A percentile compares a stretch with the other conserved stretches of the same genome.
These are phyloP conservation scores for Phrynosoma platyrhinos DNA, from an alignment of 2,113 vertebrate species.

Conservation along the genomic window DNA sequence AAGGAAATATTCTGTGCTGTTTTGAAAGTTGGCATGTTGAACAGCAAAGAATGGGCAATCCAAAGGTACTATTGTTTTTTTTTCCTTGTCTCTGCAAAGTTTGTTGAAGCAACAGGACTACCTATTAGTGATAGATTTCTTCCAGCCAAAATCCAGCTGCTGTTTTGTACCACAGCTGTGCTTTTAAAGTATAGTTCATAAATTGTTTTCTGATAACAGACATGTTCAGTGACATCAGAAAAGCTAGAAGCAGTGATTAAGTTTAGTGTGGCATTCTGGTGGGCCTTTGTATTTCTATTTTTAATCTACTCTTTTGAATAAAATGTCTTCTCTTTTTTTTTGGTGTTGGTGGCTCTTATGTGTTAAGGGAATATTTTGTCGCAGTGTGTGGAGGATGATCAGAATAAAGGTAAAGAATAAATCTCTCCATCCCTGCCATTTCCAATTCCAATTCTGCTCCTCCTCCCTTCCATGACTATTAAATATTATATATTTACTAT, in stretches of 20 bases:
- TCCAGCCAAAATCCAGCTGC: neutral
- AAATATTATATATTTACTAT: too few species aligned
- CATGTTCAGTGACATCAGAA: neutral
- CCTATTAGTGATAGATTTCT: neutral
- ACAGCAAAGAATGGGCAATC: neutral
- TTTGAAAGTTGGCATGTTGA: neutral
- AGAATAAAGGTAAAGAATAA: too few species aligned
- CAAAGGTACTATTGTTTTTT: neutral
- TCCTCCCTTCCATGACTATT: too few species aligned
- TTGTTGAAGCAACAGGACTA: neutral
- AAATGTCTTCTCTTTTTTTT: too few species aligned
- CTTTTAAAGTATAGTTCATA: neutral
- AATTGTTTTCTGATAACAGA: neutral
- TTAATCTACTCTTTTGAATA: neutral
- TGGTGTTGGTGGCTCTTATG: too few species aligned
- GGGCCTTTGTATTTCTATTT: neutral
- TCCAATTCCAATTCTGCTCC: too few species aligned
- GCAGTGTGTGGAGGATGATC: too few species aligned
- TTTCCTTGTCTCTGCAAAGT: neutral
- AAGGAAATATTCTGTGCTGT: neutral
- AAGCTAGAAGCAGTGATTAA: neutral
- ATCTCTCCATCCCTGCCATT: too few species aligned
- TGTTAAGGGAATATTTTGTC: too few species aligned
- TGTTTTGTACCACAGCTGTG: neutral
- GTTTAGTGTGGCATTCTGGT: neutral